Percentiles rank a stretch among this genome's conserved stretches.
Conservation (phyloP, 2,888 invertebrate genomes). For the Drosophila nr. perissopoda region DNA sequence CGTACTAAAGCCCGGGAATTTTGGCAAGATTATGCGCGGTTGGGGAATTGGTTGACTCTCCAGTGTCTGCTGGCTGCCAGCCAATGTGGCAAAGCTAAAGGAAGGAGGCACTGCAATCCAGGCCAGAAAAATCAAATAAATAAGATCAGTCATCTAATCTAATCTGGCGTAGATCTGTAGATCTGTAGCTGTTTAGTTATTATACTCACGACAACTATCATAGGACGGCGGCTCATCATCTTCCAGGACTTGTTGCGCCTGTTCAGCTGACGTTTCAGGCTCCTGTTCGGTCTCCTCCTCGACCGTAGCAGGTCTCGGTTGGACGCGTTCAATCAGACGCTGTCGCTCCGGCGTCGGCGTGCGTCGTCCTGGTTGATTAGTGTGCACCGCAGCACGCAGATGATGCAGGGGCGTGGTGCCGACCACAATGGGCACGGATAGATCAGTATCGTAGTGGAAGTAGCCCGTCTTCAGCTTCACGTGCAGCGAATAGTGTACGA, state of each 20-base stretch:
- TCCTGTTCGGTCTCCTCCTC: constrained; percentile 55
- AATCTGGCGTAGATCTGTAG: background rate
- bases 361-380: constrained; percentile 60
- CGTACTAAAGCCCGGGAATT: constrained; percentile 78
- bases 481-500: constrained; percentile 79
- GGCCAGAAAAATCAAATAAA: too few species aligned
- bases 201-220: constrained; percentile 79
- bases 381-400: constrained; percentile 48
- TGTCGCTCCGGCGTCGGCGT: constrained; percentile 67
- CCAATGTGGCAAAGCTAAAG: constrained; percentile 80
- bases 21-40: constrained; percentile 75
- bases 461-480: constrained; percentile 78
- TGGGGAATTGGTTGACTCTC: constrained; percentile 55
- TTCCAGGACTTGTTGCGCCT: constrained; percentile 55
- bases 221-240: constrained; percentile 82
- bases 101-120: constrained; percentile 79
- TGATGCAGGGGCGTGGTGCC: constrained; percentile 78
- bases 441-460: constrained; percentile 79
- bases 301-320: constrained; percentile 50
- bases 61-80: constrained; percentile 75
- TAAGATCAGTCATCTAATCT: background rate
- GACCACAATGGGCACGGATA: constrained; percentile 77
- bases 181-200: too few species aligned
- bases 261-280: constrained; percentile 38
- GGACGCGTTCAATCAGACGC: constrained; percentile 63